Evolutionary conservation across 2,888 invertebrate genomes (phyloP), one percentile per base, ranked within the genome.

Genomic region (Gymnocheta viridis): DNA sequence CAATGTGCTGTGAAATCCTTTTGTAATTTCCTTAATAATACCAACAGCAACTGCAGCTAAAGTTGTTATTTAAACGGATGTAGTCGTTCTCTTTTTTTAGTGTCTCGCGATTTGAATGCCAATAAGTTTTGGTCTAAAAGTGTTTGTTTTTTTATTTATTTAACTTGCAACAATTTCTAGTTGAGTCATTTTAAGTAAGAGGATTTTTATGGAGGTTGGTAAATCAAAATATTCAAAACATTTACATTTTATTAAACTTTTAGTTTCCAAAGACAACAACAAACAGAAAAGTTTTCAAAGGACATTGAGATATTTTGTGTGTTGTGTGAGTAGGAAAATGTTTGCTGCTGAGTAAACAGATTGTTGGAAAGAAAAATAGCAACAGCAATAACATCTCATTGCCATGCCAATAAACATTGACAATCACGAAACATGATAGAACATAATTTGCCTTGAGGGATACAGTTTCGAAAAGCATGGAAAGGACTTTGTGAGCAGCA

Each of bases 181-280:
- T 73, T 62, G 60, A 67, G 72, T 62, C 64, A 69, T 70, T 76
- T 73, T 73, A 77, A 84, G 67, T 77, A 84, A 84, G 77, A 84
- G 83, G 83, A 80, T 84, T 80, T n/a, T 84, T 62, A 19, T 60
- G 60, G 64, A 82, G 73, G 67, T 74, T 74, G 80, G 41, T 58
- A 81, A 81, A 81, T 73, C 80, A 81, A 69, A 81, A 67, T 69
- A 81, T 69, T 60, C 74, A 74, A 60, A 74, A 58, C 60, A 58
- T 67, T 81, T 69, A 81, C 67, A 74, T 81, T 74, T 69, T 62
- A 81, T 74, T 44, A 67, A 81, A 80, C 24, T 73, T 73, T 60
- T 73, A 22, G 51, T 51, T 66, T 67, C 12, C 7, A 9, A 32
- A 51, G 58, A 29, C 38, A 27, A 38, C 19, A 29, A 35, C 14